Evolutionary conservation across 2,888 invertebrate genomes (phyloP).

Genomic region (Helobdella robusta): DNA sequence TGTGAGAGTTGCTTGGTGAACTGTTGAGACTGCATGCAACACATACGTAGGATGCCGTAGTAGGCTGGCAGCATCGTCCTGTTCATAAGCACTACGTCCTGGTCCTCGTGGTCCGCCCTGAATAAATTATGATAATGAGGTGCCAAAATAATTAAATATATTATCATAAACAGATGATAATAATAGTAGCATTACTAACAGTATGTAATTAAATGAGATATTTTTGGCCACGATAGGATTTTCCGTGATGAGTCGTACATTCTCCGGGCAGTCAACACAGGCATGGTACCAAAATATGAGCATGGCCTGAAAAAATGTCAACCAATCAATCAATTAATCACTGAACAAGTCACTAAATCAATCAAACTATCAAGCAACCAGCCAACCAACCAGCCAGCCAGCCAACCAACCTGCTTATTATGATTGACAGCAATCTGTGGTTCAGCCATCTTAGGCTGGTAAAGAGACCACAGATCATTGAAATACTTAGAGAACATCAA

Average conservation of each 20-base stretch:
- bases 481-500: slow-evolving; percentile 87
- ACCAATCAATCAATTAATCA: neutral
- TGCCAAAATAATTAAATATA: neutral
- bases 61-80: slow-evolving; percentile 79
- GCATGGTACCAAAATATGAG: slow-evolving; percentile 88
- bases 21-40: slow-evolving; percentile 74
- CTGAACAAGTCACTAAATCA: neutral
- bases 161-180: no score
- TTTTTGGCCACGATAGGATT: slow-evolving; percentile 81
- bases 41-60: slow-evolving; percentile 70
- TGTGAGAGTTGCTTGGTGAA: slow-evolving; percentile 77
- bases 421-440: slow-evolving; percentile 88
- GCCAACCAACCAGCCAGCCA: neutral
- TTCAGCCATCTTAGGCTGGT: slow-evolving; percentile 85
- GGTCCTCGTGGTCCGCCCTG: slow-evolving; percentile 90
- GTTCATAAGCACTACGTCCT: slow-evolving; percentile 86
- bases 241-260: slow-evolving; percentile 74
- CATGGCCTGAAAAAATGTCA: slow-evolving; percentile 56
- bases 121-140: neutral
- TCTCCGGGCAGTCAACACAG: slow-evolving; percentile 82
- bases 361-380: neutral
- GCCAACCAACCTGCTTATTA: slow-evolving; percentile 74
- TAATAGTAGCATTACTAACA: no score
- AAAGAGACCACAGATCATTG: slow-evolving; percentile 81
- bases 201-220: slow-evolving; percentile 88